Evolutionary conservation across 2,113 vertebrate genomes (phyloP).

Genomic region (Percina caprodes): DNA sequence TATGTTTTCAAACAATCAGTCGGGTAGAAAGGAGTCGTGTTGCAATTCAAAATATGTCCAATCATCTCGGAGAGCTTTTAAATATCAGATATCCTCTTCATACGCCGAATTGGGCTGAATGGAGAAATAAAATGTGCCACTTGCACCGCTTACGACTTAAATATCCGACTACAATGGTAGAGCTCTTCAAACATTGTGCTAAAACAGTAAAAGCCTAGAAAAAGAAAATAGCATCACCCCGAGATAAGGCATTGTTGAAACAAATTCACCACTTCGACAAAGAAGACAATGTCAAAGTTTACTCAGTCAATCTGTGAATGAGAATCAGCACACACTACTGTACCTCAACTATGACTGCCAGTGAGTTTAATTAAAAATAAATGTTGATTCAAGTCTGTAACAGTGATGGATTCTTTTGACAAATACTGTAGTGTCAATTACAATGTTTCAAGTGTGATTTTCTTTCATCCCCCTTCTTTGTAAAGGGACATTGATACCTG

Average conservation of each 20-base stretch:
- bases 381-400: slow-evolving; percentile 69
- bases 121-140: slow-evolving; percentile 32
- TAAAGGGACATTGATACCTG: slow-evolving; percentile 16
- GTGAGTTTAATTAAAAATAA: slow-evolving; percentile 71
- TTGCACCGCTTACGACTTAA: slow-evolving; percentile 23
- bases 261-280: slow-evolving; percentile 53
- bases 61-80: slow-evolving; percentile 57
- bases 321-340: slow-evolving; percentile 43
- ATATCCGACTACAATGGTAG: slow-evolving; percentile 5
- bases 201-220: slow-evolving; percentile 18
- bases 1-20: slow-evolving; percentile 78
- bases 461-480: background rate
- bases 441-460: slow-evolving; percentile 40
- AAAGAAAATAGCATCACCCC: slow-evolving; percentile 37
- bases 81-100: slow-evolving; percentile 68
- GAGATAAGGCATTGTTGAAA: slow-evolving; percentile 63
- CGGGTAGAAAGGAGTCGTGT: slow-evolving; percentile 64
- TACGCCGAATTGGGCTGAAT: slow-evolving; percentile 32
- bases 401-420: slow-evolving; percentile 43
- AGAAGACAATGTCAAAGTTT: slow-evolving; percentile 63
- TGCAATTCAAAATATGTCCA: slow-evolving; percentile 72
- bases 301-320: slow-evolving; percentile 60
- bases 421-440: slow-evolving; percentile 36
- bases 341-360: slow-evolving; percentile 52
- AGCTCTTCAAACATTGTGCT: slow-evolving; percentile 45